Evolutionary conservation across 2,888 invertebrate species (phyloP).

Genomic region (Athripsodes cinereus): DNA sequence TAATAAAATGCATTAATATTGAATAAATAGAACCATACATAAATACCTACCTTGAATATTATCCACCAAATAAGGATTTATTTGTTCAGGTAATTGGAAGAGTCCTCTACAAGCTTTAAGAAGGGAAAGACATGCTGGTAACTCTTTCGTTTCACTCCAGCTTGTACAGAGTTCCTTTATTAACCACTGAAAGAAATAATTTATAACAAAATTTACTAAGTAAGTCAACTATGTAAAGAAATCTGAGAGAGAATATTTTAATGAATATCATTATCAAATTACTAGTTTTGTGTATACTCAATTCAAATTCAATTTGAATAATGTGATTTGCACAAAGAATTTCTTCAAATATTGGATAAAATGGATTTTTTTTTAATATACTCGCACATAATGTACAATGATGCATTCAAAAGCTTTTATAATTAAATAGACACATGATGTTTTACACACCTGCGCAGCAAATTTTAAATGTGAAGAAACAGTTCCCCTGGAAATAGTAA

Average conservation of each 20-base stretch:
- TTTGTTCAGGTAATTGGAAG: background rate
- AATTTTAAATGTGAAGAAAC: constrained; percentile 15
- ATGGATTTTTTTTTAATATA: background rate
- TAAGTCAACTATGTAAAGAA: too few relatives aligned
- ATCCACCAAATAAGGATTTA: background rate
- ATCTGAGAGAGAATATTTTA: too few relatives aligned
- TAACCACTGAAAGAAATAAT: constrained; percentile 19
- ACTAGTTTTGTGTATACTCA: too few relatives aligned
- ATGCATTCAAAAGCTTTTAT: background rate
- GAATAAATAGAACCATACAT: too few relatives aligned
- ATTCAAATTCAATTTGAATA: too few relatives aligned
- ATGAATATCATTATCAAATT: too few relatives aligned
- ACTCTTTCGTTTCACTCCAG: constrained; percentile 15
- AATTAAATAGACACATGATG: background rate
- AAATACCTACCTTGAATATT: background rate
- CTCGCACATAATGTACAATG: too few relatives aligned
- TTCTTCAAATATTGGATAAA: background rate
- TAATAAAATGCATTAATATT: too few relatives aligned
- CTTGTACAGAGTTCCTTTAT: constrained; percentile 22
- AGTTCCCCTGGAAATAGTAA: constrained; percentile 15
- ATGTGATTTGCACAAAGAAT: too few relatives aligned
- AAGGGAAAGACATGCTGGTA: constrained; percentile 19
- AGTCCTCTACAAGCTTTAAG: constrained; percentile 13
- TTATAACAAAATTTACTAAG: too few relatives aligned
- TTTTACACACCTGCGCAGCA: constrained; percentile 16